These are phyloP conservation scores for Bufotes viridis DNA, from an alignment of 2,797 vertebrate genomes.

Conservation along the genomic window DNA sequence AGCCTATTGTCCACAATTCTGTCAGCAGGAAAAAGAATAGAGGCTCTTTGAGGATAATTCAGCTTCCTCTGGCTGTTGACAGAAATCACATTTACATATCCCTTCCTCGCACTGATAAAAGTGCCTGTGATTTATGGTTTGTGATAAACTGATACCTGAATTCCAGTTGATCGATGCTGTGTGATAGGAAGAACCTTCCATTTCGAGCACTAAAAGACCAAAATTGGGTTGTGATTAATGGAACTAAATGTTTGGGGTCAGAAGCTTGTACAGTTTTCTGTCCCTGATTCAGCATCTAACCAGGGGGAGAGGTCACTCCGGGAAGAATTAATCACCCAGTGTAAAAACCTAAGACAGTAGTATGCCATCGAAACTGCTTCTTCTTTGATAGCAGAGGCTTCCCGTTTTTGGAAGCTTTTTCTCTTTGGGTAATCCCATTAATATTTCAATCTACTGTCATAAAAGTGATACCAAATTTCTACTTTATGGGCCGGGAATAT, in stretches of 20 bases:
- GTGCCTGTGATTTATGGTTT: conserved; percentile 92
- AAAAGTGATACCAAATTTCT: conserved; percentile 47
- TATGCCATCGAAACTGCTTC: conserved; percentile 60
- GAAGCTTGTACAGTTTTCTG: conserved; percentile 73
- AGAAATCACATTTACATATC: conserved; percentile 99
- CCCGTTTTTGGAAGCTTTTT: conserved; percentile 46
- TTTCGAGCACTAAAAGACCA: conserved; percentile 79
- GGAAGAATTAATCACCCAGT: conserved; percentile 83
- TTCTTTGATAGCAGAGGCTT: conserved; percentile 8
- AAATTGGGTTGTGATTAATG: conserved; percentile 92
- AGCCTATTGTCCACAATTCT: conserved; percentile 79
- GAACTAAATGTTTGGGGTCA: conserved; percentile 92
- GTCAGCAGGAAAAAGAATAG: conserved; percentile 78
- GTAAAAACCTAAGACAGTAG: conserved; percentile 70
- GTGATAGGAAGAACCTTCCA: conserved; percentile 91
- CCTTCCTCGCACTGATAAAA: conserved; percentile 88
- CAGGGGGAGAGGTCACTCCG: conserved; percentile 86
- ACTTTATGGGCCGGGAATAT: conserved; percentile 5
- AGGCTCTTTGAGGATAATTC: conserved; percentile 85
- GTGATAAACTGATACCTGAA: conserved; percentile 94
- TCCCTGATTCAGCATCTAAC: conserved; percentile 79
- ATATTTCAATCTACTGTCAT: conserved; percentile 65
- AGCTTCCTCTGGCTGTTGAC: conserved; percentile 88
- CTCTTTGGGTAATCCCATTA: conserved; percentile 21
- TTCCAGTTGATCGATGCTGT: conserved; percentile 90